Evolutionary conservation across 2,888 invertebrate species (phyloP).

Genomic region (Monoplex corrugatus): DNA sequence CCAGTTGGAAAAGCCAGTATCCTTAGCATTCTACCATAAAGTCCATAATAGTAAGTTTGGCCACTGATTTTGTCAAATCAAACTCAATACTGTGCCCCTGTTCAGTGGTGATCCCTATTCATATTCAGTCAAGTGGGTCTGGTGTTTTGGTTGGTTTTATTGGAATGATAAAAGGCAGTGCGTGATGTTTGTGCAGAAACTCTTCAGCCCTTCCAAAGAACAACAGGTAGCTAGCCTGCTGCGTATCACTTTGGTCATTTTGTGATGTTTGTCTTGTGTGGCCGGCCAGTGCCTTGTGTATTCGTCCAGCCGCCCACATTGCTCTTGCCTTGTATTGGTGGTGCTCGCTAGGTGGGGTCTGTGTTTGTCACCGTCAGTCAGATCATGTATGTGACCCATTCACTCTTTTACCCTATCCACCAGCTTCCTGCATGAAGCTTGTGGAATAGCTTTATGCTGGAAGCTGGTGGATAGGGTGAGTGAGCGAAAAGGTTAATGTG

Average conservation of each 20-base stretch:
- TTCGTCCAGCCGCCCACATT: not conserved
- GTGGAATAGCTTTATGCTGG: not conserved
- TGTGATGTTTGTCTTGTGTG: not conserved
- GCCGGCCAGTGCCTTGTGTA: not conserved
- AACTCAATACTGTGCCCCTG: no score
- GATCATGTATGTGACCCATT: no score
- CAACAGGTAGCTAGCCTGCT: conserved; percentile 8
- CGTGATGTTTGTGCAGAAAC: not conserved
- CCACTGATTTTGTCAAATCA: no score
- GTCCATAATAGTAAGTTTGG: no score
- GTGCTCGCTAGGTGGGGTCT: no score
- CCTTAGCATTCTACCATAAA: no score
- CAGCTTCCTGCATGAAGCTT: no score
- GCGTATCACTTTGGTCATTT: not conserved
- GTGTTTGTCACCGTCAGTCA: no score
- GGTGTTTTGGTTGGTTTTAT: not conserved
- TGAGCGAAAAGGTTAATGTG: not conserved
- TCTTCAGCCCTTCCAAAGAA: not conserved
- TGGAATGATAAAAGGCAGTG: not conserved
- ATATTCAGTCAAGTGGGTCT: no score
- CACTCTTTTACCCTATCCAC: no score
- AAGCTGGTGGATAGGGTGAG: not conserved
- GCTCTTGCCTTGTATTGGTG: not conserved
- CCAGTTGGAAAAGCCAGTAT: no score
- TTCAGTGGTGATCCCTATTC: no score